Base-by-base conservation (phyloP, 2,113 vertebrate genomes). In the Xiphophorus maculatus region DNA sequence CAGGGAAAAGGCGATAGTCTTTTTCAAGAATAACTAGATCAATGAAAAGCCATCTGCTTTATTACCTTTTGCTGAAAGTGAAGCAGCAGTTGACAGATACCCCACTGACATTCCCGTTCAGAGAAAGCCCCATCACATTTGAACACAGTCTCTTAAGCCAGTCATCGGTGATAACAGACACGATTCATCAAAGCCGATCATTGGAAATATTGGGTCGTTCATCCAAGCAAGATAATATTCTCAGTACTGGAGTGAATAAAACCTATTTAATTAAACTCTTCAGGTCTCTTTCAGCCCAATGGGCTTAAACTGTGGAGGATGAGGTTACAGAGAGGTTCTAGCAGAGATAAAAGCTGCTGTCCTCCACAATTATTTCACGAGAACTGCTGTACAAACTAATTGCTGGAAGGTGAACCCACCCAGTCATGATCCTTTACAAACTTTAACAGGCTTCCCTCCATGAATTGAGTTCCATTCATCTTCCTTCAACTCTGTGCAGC, bases 201-300 rank as follows among this genome's bases (percentile, higher is more conserved):
- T 65, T 80, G 65, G 9, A 61, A 63, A 73, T 58, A 13, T 60
- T 29, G 71, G 63, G 13, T 19, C 2, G 8, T 54, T 65, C 30
- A n/a, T 74, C 27, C 42, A 14, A 44, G 48, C 25, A 28, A 2
- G 14, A 67, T 42, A 73, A 35, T 77, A 15, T 48, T 42, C 28
- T 71, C 3, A 5, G 25, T 30, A 9, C 15, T 67, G 42, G 35
- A 44, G 37, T 35, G 35, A 35, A 84, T 85, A 75, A 79, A 68
- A 67, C 35, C 19, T 17, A 69, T 40, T 81, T 83, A 73, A 88
- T 83, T 74, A 42, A 77, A 79, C 63, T 66, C 25, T 64, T 67
- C 12, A 0, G 19, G 74, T 62, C 32, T 25, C 66, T 48, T 48
- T 6, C 44, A 48, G 17, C 63, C 40, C 65, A 25, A 63, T 66